Evolutionary conservation across 2,113 vertebrate genomes (phyloP).

Genomic region (Apistogramma diplotaenia): DNA sequence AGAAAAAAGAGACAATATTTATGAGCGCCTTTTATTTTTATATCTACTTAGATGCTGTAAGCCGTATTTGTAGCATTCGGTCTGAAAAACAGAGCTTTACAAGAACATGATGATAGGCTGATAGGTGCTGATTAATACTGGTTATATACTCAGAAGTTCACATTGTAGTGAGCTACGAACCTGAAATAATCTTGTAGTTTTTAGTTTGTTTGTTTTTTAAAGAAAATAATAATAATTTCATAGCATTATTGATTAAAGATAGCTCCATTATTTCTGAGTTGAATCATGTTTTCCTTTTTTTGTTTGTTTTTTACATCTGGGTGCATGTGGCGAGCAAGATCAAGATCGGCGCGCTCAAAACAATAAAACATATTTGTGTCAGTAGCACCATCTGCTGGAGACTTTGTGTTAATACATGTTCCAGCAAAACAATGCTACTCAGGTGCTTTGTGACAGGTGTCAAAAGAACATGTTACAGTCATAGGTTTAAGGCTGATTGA

Average conservation of each 20-base stretch:
- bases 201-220: neutral
- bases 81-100: neutral
- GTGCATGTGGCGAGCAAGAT: neutral
- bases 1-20: too few species aligned
- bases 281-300: neutral
- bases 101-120: neutral
- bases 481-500: neutral
- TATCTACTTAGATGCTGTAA: neutral
- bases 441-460: neutral
- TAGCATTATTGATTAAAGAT: fast-evolving
- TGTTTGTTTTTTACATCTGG: neutral
- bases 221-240: neutral
- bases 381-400: conserved; percentile 55
- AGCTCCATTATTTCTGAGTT: fast-evolving
- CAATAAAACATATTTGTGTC: neutral
- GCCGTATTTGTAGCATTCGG: neutral
- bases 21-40: neutral
- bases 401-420: neutral
- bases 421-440: neutral
- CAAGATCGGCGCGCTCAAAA: neutral
- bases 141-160: neutral
- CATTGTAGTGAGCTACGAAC: neutral
- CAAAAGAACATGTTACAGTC: neutral
- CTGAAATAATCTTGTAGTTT: neutral
- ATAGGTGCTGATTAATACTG: neutral